phyloP scores from a whole-genome alignment of 2,797 vertebrate species.

The Esox lucius region DNA sequence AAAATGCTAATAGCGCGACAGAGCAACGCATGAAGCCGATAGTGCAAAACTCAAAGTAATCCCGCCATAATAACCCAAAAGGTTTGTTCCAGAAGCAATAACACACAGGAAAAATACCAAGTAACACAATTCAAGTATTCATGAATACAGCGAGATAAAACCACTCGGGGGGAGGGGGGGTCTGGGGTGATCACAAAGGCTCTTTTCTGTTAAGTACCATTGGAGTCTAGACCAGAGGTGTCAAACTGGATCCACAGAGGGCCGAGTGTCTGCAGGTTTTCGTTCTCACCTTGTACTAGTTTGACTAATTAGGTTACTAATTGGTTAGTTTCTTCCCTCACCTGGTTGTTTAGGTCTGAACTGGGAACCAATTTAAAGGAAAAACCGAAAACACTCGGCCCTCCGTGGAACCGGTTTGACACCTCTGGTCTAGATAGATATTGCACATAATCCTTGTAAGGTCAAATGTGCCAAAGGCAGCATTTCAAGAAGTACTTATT shows the following conservation, averaged over 20 bases:
- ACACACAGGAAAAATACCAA: neutral
- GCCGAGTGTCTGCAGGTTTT: too few relatives aligned
- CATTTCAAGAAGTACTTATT: slow-evolving; percentile 13
- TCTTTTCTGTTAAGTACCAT: neutral
- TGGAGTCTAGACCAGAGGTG: neutral
- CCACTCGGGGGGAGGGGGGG: neutral
- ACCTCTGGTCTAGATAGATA: neutral
- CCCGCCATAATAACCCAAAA: slow-evolving; percentile 2
- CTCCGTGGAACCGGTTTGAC: too few relatives aligned
- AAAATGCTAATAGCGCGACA: neutral
- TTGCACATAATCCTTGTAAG: slow-evolving; percentile 29
- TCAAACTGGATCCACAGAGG: too few relatives aligned
- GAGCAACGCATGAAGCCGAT: neutral
- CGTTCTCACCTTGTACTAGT: too few relatives aligned
- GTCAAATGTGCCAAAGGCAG: slow-evolving; percentile 23
- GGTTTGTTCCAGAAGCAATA: neutral
- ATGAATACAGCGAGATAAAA: slow-evolving; percentile 5
- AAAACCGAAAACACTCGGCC: too few relatives aligned
- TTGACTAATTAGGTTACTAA: too few relatives aligned
- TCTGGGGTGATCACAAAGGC: neutral
- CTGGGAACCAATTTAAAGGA: too few relatives aligned
- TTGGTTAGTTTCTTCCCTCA: too few relatives aligned
- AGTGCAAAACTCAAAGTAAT: slow-evolving; percentile 6
- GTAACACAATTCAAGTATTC: neutral
- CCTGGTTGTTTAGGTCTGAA: too few relatives aligned